Evolutionary conservation across 2,113 vertebrate genomes (phyloP), one percentile per base, ranked within the genome.

Genomic region (Cyanoramphus novaezelandiae): DNA sequence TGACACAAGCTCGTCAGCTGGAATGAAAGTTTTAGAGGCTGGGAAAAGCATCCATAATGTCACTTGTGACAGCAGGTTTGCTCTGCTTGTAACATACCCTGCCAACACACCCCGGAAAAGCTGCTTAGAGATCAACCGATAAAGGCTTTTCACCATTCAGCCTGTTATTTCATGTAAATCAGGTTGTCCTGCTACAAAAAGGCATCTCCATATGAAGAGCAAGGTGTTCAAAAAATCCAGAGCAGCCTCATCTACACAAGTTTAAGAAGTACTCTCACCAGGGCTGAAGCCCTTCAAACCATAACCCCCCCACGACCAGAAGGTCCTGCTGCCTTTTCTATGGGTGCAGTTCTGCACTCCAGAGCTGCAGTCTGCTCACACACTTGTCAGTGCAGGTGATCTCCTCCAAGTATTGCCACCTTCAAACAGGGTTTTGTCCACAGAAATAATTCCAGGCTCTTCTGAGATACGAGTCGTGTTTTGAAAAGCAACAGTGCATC

Each of bases 401-500:
- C 23, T 72, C 41, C 55, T 82, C 72, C n/a, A 62, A 86, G 33
- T 12, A 76, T 24, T 37, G 63, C 47, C 43, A 59, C 43, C 63
- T 91, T 28, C 71, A 89, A 82, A 67, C 0, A 79, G 9, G 28
- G 18, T 5, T 92, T 82, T 75, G 35, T 86, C 85, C 75, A 60
- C 47, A 57, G 55, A 88, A 92, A n/a, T 71, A 74, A 88, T 65
- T 88, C 62, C 33, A 55, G 80, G 29, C 52, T 90, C 90, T 86
- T 95, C 62, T 11, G 64, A 81, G 86, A 74, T 60, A 82, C 3
- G 35, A 94, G 81, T 86, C 16, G 37, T 78, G 80, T 81, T 95
- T 92, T 68, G 91, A 91, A 96, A 92, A 90, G 81, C 85, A 94
- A 88, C 81, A 95, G 88, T 72, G 92, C 95, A 94, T 95, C 46